Evolutionary conservation across 2,113 vertebrate genomes (phyloP).

Genomic region (Rhinolophus sinicus): DNA sequence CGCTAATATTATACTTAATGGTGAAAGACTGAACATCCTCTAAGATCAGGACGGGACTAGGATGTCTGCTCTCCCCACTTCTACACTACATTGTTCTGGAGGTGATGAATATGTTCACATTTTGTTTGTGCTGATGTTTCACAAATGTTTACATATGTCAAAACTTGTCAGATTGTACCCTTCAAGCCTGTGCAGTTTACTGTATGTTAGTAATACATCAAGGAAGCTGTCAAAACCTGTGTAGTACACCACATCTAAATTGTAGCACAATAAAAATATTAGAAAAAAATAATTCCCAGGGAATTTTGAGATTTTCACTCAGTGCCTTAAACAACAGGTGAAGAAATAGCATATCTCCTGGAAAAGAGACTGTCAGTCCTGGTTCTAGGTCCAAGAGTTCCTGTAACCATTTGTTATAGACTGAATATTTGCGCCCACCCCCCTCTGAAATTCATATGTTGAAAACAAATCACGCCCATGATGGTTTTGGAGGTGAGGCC

Average conservation of each 20-base stretch:
- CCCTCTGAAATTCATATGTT: neutral
- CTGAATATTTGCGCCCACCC: neutral
- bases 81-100: neutral
- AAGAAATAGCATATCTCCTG: neutral
- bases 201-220: neutral
- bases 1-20: neutral
- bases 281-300: neutral
- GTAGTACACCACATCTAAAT: neutral
- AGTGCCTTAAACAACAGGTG: neutral
- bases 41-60: neutral
- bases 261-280: neutral
- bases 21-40: neutral
- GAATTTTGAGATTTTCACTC: neutral
- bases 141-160: neutral
- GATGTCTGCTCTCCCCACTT: rapidly evolving
- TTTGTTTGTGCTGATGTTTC: neutral
- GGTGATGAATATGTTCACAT: neutral
- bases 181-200: neutral
- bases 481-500: neutral
- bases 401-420: neutral
- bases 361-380: neutral
- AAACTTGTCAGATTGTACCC: neutral
- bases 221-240: neutral
- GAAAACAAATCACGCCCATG: neutral
- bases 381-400: neutral